Evolutionary conservation across 2,797 vertebrate species (phyloP).

Genomic region (Tapera naevia): DNA sequence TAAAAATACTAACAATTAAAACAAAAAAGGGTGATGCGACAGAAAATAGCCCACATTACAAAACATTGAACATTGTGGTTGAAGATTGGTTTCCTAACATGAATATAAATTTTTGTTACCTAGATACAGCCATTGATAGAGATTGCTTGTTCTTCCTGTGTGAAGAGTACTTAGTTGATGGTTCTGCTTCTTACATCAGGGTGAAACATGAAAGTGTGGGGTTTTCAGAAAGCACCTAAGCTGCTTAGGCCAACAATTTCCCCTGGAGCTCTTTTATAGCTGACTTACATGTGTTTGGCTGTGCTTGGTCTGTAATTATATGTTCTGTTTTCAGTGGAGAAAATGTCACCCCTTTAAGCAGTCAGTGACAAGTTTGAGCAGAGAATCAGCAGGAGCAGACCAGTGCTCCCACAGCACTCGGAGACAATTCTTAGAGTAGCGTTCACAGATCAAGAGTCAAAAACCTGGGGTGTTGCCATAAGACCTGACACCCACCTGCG

Average conservation of each 20-base stretch:
- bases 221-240: not conserved
- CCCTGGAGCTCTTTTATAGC: not conserved
- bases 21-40: not conserved
- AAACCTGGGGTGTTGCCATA: not conserved
- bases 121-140: not conserved
- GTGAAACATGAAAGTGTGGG: not conserved
- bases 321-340: not conserved
- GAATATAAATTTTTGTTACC: conserved; percentile 27
- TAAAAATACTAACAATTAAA: not conserved
- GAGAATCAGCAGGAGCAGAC: not conserved
- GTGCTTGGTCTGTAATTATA: not conserved
- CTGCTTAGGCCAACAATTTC: not conserved
- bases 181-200: not conserved
- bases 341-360: not conserved
- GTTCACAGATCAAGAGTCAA: not conserved
- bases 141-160: not conserved
- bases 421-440: not conserved
- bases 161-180: not conserved
- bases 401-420: not conserved
- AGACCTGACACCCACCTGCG: not conserved
- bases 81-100: not conserved
- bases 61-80: not conserved
- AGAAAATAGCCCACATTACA: not conserved
- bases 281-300: not conserved
- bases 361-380: not conserved